Evolutionary conservation across 2,113 vertebrate genomes (phyloP).

Genomic region (Salvator merianae): DNA sequence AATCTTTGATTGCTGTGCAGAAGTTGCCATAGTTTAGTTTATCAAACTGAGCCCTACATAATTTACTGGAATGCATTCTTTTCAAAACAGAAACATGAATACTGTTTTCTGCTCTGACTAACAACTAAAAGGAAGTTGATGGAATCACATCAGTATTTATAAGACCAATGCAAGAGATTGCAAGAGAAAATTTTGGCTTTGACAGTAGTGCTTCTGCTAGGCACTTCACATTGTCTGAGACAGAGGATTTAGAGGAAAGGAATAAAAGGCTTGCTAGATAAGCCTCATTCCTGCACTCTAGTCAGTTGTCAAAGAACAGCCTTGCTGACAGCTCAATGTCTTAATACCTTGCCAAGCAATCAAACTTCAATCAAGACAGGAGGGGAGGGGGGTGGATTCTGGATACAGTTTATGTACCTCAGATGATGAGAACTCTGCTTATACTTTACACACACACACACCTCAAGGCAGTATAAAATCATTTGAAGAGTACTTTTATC

Average conservation of each 20-base stretch:
- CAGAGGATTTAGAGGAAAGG: slow-evolving; percentile 58
- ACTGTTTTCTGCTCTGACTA: not conserved
- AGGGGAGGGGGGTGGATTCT: slow-evolving; percentile 43
- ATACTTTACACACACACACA: slow-evolving; percentile 29
- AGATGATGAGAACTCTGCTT: slow-evolving; percentile 45
- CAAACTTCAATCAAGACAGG: slow-evolving; percentile 58
- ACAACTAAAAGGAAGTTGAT: not conserved
- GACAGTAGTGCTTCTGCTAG: slow-evolving; percentile 64
- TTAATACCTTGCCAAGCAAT: slow-evolving; percentile 59
- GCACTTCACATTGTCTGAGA: slow-evolving; percentile 55
- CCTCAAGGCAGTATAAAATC: slow-evolving; percentile 43
- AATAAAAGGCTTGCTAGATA: slow-evolving; percentile 70
- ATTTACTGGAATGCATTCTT: not conserved
- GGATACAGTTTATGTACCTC: slow-evolving; percentile 52
- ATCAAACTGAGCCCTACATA: not conserved
- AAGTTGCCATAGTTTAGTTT: not conserved
- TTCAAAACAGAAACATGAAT: not conserved
- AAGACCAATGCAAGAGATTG: slow-evolving; percentile 48
- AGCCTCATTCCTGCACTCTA: slow-evolving; percentile 61
- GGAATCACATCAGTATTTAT: slow-evolving; percentile 8
- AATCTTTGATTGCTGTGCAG: too few species aligned
- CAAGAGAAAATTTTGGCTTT: slow-evolving; percentile 66
- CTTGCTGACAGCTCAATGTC: slow-evolving; percentile 61
- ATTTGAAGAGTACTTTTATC: slow-evolving; percentile 44
- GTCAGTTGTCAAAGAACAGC: slow-evolving; percentile 66